Conservation (phyloP, 2,797 vertebrate species). For the Trachops cirrhosus region DNA sequence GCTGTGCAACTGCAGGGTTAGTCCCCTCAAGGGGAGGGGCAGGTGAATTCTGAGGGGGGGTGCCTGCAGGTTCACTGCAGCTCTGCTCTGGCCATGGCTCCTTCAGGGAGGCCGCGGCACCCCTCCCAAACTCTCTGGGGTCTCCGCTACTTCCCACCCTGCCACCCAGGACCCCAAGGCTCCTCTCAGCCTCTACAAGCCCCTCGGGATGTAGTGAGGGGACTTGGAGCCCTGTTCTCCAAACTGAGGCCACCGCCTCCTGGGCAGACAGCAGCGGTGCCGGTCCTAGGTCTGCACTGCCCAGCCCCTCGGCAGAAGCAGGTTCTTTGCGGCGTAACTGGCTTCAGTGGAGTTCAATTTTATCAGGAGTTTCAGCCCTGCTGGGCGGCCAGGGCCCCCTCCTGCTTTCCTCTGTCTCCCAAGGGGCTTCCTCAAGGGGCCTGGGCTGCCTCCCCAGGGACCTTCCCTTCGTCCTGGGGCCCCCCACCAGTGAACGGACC, state of each 20-base stretch:
- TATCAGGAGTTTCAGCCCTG: neutral
- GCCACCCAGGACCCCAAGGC: too few relatives aligned
- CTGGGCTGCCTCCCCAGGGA: neutral
- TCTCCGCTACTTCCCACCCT: neutral
- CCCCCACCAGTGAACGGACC: neutral
- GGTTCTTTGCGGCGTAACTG: neutral
- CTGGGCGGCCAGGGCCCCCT: neutral
- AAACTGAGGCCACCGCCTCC: neutral
- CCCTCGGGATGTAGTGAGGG: neutral
- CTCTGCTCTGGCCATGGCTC: neutral
- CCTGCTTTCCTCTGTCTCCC: neutral
- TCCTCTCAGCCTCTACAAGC: neutral
- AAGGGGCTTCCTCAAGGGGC: neutral
- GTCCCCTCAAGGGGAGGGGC: neutral
- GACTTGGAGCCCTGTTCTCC: neutral
- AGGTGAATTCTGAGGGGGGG: neutral
- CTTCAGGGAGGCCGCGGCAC: neutral
- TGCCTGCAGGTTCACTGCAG: neutral
- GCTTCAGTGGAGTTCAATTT: neutral
- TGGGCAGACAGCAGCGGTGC: neutral
- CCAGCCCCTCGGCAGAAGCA: rapidly evolving
- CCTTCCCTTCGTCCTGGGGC: neutral
- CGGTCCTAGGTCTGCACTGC: neutral
- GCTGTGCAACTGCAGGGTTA: neutral
- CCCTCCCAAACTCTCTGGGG: too few relatives aligned